phyloP scores from a whole-genome alignment of 2,113 vertebrate species.

The Anarrhichthys ocellatus region DNA sequence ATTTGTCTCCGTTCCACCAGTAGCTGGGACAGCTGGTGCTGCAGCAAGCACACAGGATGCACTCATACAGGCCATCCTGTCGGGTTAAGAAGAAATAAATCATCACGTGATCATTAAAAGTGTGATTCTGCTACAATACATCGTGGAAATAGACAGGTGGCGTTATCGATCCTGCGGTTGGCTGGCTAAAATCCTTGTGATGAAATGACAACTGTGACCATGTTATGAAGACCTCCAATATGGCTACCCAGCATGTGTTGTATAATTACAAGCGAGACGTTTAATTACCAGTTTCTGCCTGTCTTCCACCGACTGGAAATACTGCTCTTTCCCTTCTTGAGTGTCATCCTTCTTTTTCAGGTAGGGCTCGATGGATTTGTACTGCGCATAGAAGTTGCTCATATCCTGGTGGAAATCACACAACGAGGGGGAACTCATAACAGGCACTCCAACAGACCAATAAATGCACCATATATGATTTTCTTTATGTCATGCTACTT shows the following conservation, averaged over 20 bases:
- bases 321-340: constrained; percentile 90
- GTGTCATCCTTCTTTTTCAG: constrained; percentile 93
- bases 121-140: background rate
- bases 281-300: constrained; percentile 91
- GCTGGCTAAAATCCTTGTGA: background rate
- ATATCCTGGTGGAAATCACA: constrained; percentile 85
- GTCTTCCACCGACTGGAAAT: constrained; percentile 92
- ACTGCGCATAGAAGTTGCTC: constrained; percentile 97
- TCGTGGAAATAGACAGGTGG: background rate
- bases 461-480: background rate
- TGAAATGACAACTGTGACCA: background rate
- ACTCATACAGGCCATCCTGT: constrained; percentile 94
- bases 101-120: background rate
- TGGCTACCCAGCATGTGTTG: background rate
- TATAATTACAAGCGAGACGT: background rate
- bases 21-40: constrained; percentile 97
- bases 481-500: background rate
- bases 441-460: background rate
- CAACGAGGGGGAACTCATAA: background rate
- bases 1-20: constrained; percentile 97
- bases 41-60: constrained; percentile 95
- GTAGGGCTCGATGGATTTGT: constrained; percentile 95
- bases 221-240: background rate
- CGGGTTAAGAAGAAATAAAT: background rate
- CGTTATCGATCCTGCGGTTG: background rate